Evolutionary conservation across 1,140 invertebrate species (phyloP).

Genomic region (Uloborus diversus): DNA sequence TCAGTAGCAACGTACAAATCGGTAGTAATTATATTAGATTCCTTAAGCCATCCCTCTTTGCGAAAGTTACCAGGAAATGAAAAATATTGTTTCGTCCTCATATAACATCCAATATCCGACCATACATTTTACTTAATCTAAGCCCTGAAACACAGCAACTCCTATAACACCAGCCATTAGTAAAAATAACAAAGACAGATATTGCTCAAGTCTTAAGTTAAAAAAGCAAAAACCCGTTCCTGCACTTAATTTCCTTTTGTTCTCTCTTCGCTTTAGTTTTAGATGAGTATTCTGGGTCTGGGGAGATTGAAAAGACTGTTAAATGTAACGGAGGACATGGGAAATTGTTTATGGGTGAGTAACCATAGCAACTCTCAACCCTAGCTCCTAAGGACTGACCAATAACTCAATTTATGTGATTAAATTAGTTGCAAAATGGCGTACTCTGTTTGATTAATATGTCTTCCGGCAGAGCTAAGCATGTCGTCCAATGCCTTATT

Average conservation of each 20-base stretch:
- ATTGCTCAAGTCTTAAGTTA: too few species aligned
- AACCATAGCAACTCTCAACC: conserved; percentile 19
- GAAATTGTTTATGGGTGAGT: not conserved
- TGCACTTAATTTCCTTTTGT: not conserved
- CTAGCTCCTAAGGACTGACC: conserved; percentile 22
- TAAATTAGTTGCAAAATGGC: conserved; percentile 51
- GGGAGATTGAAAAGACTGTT: not conserved
- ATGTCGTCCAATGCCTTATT: not conserved
- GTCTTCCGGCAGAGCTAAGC: not conserved
- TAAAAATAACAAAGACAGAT: not conserved
- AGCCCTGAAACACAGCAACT: not conserved
- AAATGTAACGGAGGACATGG: not conserved
- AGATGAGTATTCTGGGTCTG: not conserved
- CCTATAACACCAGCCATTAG: not conserved
- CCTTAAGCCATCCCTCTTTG: not conserved
- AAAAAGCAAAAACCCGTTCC: too few species aligned
- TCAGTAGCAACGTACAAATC: too few species aligned
- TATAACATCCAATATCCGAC: not conserved
- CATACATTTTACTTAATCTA: not conserved
- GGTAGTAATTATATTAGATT: too few species aligned
- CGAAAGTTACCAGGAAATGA: not conserved
- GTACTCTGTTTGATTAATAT: conserved; percentile 51
- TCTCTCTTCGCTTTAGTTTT: not conserved
- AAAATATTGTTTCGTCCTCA: not conserved
- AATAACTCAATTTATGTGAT: conserved; percentile 53